These are phyloP conservation scores for Calliopsis andreniformis DNA, from an alignment of 1,140 invertebrate genomes.

Conservation along the genomic window DNA sequence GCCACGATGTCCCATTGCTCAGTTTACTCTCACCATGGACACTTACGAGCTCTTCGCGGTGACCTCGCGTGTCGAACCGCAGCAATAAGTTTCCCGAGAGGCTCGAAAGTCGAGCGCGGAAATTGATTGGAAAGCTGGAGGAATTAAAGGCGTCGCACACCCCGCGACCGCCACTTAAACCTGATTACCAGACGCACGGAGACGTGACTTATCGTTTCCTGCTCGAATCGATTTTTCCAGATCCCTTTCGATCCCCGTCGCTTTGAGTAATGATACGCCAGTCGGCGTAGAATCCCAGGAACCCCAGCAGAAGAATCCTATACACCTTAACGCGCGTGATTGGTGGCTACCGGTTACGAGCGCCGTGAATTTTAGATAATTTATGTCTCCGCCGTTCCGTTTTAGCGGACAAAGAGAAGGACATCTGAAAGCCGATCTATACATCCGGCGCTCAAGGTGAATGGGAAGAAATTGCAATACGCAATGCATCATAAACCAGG, in stretches of 20 bases:
- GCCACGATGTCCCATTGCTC: slow-evolving; percentile 61
- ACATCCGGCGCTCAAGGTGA: slow-evolving; percentile 40
- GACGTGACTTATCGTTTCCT: too few species aligned
- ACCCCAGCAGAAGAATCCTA: too few species aligned
- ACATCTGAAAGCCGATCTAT: slow-evolving; percentile 24
- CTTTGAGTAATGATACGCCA: too few species aligned
- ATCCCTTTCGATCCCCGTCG: too few species aligned
- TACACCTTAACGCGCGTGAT: too few species aligned
- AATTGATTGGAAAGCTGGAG: neutral
- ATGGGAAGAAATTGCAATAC: slow-evolving; percentile 29
- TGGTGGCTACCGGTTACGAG: slow-evolving; percentile 3
- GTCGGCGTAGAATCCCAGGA: too few species aligned
- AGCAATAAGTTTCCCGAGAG: neutral
- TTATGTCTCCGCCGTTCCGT: neutral
- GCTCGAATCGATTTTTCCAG: too few species aligned
- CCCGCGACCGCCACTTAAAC: too few species aligned
- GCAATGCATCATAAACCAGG: slow-evolving; percentile 46
- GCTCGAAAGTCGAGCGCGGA: neutral
- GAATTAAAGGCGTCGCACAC: neutral
- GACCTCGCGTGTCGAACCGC: neutral
- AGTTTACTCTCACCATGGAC: slow-evolving; percentile 41
- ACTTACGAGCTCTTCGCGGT: neutral
- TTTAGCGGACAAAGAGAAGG: slow-evolving; percentile 18
- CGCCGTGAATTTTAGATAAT: slow-evolving; percentile 18
- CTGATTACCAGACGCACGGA: too few species aligned